Evolutionary conservation across 2,797 vertebrate species (phyloP), one percentile per base, ranked within the genome.

Genomic region (Liasis olivaceus): DNA sequence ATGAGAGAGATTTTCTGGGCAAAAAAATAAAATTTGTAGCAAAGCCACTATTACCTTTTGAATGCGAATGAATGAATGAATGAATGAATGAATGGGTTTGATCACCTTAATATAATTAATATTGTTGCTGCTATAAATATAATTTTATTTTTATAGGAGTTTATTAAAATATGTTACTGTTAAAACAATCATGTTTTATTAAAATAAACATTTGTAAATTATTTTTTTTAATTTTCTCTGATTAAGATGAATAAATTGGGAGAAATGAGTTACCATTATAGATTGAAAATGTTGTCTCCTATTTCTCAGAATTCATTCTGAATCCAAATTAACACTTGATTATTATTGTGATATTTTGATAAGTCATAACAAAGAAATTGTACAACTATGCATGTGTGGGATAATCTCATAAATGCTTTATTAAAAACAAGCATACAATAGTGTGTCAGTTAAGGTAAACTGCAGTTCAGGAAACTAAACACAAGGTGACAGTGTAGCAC

Each of bases 221-320:
- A 90, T 28, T 22, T 31, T 94, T 96, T 93, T 2, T 2, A 12
- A 77, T 60, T 91, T 94, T 93, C 47, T 66, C 64, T 59, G 56
- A 66, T 69, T 66, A 58, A 64, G 2, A 11, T 85, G 28, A 54
- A 12, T 84, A 28, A 56, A 12, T 51, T 91, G 28, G 11, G 88
- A 77, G 64, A 89, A 22, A 28, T 36, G 1, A 88, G 42, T 36
- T 87, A 47, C 59, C 22, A 20, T 60, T 36, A n/a, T 28, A 14
- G 26, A n/a, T 6, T 77, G 36, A 91, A 54, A 15, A 81, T 51
- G 36, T 56, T n/a, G 66, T 66, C 31, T 15, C 11, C 42, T 88
- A 2, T 86, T 26, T 85, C 62, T 91, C n/a, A 59, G 4, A 90
- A 28, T 8, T 28, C 36, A 77, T 77, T 77, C 72, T 47, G 72